These are phyloP conservation scores for Pteropus alecto DNA, from an alignment of 2,113 vertebrate genomes.

Conservation along the genomic window DNA sequence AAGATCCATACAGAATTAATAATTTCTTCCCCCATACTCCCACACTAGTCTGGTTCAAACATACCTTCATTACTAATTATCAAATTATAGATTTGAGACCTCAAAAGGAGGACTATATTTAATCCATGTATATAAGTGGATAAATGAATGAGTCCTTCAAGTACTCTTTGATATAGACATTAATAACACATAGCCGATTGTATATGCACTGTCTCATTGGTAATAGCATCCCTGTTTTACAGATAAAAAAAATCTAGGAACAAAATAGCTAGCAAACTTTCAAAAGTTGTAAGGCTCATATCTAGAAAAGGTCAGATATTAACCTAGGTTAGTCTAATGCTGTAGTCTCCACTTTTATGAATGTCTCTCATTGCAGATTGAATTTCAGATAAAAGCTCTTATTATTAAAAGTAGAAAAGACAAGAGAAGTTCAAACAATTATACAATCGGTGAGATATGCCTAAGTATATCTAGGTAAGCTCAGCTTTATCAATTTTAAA, in stretches of 20 bases:
- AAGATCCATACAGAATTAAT: not conserved
- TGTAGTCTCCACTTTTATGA: not conserved
- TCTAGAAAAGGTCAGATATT: not conserved
- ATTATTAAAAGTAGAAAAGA: not conserved
- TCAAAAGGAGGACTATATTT: not conserved
- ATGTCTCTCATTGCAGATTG: not conserved
- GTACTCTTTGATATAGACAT: not conserved
- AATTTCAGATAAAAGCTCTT: not conserved
- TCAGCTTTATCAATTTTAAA: not conserved
- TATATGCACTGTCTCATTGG: not conserved
- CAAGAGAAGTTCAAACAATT: not conserved
- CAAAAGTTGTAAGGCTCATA: not conserved
- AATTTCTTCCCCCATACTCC: not conserved
- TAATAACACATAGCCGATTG: not conserved
- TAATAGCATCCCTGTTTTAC: not conserved
- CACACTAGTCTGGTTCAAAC: not conserved
- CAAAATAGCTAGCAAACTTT: not conserved
- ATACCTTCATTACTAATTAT: not conserved
- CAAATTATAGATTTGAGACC: not conserved
- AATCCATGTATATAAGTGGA: not conserved
- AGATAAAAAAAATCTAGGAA: not conserved
- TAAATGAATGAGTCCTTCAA: not conserved
- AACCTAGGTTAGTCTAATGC: not conserved
- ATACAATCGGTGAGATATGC: not conserved
- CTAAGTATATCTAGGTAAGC: not conserved